phyloP scores from a whole-genome alignment of 2,888 invertebrate genomes.

The Xanthorhoe spadicearia region DNA sequence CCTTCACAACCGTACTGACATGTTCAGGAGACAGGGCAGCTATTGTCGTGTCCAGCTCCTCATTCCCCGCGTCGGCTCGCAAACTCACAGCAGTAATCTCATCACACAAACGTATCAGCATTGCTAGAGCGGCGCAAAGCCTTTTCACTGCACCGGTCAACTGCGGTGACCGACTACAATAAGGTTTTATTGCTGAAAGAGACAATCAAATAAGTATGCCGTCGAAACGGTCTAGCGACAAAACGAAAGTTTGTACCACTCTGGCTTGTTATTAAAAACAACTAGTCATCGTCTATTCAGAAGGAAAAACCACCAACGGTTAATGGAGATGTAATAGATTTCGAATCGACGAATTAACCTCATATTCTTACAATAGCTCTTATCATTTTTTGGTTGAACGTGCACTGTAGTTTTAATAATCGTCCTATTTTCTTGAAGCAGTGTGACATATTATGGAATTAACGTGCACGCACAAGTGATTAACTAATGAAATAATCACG shows the following conservation, averaged over 20 bases:
- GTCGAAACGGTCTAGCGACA: conserved; percentile 3
- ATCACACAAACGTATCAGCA: conserved; percentile 95
- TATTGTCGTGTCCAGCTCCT: conserved; percentile 66
- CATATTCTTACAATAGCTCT: conserved; percentile 26
- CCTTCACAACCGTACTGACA: conserved; percentile 73
- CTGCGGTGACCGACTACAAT: conserved; percentile 85
- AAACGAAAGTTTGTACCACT: conserved; percentile 17
- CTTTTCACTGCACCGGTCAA: conserved; percentile 92
- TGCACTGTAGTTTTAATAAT: conserved; percentile 1
- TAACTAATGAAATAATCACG: neutral
- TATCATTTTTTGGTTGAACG: conserved; percentile 6
- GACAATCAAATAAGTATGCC: conserved; percentile 17
- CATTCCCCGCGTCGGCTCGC: conserved; percentile 80
- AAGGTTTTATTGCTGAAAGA: conserved; percentile 78
- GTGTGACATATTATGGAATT: neutral
- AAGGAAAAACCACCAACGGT: conserved; percentile 6
- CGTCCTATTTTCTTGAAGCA: conserved; percentile 6
- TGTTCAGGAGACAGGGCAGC: conserved; percentile 73
- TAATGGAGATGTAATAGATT: conserved; percentile 26
- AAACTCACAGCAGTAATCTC: conserved; percentile 92
- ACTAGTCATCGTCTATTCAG: conserved; percentile 22
- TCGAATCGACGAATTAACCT: conserved; percentile 22
- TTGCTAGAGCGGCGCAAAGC: conserved; percentile 93
- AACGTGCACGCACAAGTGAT: conserved; percentile 3
- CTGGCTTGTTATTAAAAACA: conserved; percentile 26